Evolutionary conservation across 2,888 invertebrate genomes (phyloP).

Genomic region (Caenorhabditis panamensis): DNA sequence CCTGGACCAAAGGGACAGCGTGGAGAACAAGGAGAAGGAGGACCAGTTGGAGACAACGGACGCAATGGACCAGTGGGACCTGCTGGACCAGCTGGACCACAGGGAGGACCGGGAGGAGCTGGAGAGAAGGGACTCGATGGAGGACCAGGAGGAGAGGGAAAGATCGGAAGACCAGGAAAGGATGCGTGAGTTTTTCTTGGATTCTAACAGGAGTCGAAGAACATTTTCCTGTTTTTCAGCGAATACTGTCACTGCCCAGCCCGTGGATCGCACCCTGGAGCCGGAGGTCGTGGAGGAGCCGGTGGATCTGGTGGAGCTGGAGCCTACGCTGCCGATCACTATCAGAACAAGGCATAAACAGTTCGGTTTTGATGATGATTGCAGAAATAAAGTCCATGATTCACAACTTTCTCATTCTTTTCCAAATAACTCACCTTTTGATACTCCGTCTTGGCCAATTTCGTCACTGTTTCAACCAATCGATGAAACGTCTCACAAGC

Average conservation of each 20-base stretch:
- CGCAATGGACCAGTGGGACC: slow-evolving; percentile 51
- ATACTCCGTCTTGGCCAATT: slow-evolving; percentile 41
- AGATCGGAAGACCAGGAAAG: slow-evolving; percentile 62
- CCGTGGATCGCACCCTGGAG: slow-evolving; percentile 46
- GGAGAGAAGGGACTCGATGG: slow-evolving; percentile 64
- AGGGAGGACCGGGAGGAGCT: slow-evolving; percentile 59
- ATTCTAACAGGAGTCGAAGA: no score
- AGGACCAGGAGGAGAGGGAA: slow-evolving; percentile 63
- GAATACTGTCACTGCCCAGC: slow-evolving; percentile 59
- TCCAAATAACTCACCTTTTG: slow-evolving; percentile 24
- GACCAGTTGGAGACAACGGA: slow-evolving; percentile 63
- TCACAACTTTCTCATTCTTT: not conserved
- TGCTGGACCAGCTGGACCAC: slow-evolving; percentile 63
- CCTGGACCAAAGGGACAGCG: slow-evolving; percentile 66
- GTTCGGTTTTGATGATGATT: not conserved
- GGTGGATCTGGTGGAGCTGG: slow-evolving; percentile 32
- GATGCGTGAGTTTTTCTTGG: slow-evolving; percentile 59
- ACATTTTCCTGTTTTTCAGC: slow-evolving; percentile 38
- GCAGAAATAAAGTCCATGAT: no score
- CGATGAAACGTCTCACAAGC: slow-evolving; percentile 50
- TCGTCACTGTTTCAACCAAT: slow-evolving; percentile 37
- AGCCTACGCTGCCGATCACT: slow-evolving; percentile 47
- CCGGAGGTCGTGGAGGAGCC: slow-evolving; percentile 40
- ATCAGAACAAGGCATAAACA: slow-evolving; percentile 43
- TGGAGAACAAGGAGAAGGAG: slow-evolving; percentile 60